Percentiles rank a stretch among this genome's conserved stretches.
phyloP scores from a whole-genome alignment of 2,797 vertebrate species.

The Psittacula derbiana region DNA sequence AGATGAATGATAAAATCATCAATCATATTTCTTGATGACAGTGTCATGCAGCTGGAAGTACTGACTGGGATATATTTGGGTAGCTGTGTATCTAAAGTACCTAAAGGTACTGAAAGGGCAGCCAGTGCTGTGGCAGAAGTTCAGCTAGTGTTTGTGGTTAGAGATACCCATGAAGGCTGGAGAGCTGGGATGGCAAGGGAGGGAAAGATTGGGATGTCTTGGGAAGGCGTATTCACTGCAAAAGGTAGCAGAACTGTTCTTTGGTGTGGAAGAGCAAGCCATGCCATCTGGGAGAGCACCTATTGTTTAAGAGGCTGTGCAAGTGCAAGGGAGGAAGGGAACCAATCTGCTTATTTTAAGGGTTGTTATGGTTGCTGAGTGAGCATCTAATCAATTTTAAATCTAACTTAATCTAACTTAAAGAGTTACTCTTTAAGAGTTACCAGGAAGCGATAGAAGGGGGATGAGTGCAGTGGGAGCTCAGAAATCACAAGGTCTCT shows the following conservation, averaged over 20 bases:
- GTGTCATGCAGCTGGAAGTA: not conserved
- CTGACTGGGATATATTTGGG: not conserved
- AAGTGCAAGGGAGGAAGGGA: not conserved
- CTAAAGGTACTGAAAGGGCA: not conserved
- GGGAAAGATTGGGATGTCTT: not conserved
- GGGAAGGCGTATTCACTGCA: rapidly evolving
- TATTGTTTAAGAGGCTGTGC: not conserved
- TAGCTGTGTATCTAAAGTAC: not conserved
- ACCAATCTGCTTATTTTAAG: not conserved
- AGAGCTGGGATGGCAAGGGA: not conserved
- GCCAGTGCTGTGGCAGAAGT: not conserved
- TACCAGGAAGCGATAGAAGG: not conserved
- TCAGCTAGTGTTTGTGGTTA: not conserved
- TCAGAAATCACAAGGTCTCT: not conserved
- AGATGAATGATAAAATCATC: not conserved
- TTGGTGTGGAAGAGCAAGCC: not conserved
- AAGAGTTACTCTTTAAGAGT: not conserved
- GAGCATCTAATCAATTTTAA: not conserved
- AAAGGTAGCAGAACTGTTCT: not conserved
- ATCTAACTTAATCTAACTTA: not conserved
- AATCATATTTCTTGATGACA: not conserved
- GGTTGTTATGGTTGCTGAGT: not conserved
- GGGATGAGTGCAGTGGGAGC: not conserved
- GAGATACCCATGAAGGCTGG: not conserved
- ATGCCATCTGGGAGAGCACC: not conserved